Base-by-base conservation (phyloP, 2,113 vertebrate genomes). In the Ceratotherium simum region DNA sequence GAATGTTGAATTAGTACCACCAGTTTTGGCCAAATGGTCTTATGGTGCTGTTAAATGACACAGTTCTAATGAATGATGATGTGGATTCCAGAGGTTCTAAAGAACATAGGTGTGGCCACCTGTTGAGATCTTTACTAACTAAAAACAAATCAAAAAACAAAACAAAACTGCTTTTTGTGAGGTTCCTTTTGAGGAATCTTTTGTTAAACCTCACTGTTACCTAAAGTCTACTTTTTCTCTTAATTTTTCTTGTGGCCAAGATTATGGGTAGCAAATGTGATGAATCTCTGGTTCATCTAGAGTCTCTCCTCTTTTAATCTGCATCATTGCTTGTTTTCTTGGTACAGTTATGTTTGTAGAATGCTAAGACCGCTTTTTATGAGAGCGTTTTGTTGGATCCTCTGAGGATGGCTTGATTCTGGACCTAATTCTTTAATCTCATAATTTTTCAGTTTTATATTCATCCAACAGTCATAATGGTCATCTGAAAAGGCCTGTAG, bases 361-460 rank as follows among this genome's bases (percentile, higher is more conserved):
- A 72, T 69, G 4, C 10, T 92, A 90, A 76, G 31, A 21, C 54
- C 84, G 48, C 36, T 96, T 96, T 95, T 75, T 88, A 42, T 27
- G 2, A 91, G 54, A 91, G 6, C 60, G 92, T 92, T 88, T 94
- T 82, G 79, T 84, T 89, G 54, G 62, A 31, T 95, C 17, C 54
- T 91, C 76, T 62, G n/a, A 95, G 27, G 21, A 95, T 93, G 58
- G 31, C 39, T 84, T 79, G 46, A 90, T 69, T 95, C n/a, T 95
- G n/a, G 25, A 88, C 60, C 92, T 91, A 84, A 95, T 88, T 97
- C 69, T 97, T 93, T 86, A 81, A 84, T 80, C 48, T 94, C 89
- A 95, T 93, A 76, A 81, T 97, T 82, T 97, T 96, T 95, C 33
- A 72, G 64, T 29, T 95, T 90, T 84, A 21, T 89, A 78, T 95